phyloP scores from a whole-genome alignment of 2,113 vertebrate species.

The Rhombomys opimus region DNA sequence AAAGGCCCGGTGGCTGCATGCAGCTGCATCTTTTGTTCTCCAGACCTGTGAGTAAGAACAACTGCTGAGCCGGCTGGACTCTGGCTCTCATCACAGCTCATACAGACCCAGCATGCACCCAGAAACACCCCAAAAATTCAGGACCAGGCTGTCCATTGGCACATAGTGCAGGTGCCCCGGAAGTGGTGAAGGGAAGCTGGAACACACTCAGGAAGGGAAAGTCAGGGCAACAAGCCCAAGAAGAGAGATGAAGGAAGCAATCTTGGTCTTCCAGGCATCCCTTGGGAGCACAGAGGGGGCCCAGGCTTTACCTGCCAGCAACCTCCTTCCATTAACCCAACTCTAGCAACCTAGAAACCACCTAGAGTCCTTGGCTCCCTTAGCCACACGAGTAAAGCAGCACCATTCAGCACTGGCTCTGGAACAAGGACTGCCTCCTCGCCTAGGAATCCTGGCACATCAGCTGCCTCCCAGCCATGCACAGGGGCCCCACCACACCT shows the following conservation, averaged over 20 bases:
- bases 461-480: not conserved
- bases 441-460: no score
- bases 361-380: not conserved
- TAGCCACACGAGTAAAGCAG: no score
- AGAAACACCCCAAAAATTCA: accelerated
- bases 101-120: not conserved
- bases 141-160: not conserved
- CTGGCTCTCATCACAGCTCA: not conserved
- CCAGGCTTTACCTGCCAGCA: not conserved
- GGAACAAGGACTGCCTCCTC: accelerated
- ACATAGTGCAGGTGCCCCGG: accelerated
- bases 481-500: not conserved
- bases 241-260: not conserved
- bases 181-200: no score
- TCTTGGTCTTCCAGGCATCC: not conserved
- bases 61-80: not conserved
- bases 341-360: not conserved
- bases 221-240: not conserved
- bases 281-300: no score
- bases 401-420: accelerated
- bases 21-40: not conserved
- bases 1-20: not conserved
- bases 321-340: not conserved
- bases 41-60: not conserved
- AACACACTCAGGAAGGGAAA: not conserved